phyloP scores from a whole-genome alignment of 1,140 invertebrate species.

The Hesperophylax magnus region DNA sequence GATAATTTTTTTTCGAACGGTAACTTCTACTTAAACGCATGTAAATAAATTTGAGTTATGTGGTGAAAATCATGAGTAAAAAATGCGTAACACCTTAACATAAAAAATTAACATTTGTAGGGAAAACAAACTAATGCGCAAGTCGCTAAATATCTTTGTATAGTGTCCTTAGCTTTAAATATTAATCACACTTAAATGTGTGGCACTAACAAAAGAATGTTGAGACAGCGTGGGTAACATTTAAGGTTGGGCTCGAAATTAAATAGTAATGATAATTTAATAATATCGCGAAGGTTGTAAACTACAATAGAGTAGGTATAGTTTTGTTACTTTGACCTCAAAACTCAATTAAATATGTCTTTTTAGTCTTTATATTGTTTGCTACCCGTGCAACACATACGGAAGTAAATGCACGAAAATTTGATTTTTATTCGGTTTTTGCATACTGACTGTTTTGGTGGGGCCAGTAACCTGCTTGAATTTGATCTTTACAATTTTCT shows the following conservation, averaged over 20 bases:
- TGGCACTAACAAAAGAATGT: slow-evolving; percentile 15
- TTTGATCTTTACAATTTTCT: no score
- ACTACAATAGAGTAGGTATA: slow-evolving; percentile 13
- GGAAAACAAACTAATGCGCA: not conserved
- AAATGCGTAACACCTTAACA: no score
- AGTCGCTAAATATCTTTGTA: not conserved
- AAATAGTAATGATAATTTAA: slow-evolving; percentile 35
- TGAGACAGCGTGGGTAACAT: slow-evolving; percentile 30
- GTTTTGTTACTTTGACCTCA: slow-evolving; percentile 19
- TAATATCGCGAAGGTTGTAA: slow-evolving; percentile 14
- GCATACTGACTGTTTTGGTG: no score
- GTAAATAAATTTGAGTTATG: no score
- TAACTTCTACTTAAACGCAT: no score
- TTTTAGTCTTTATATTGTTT: not conserved
- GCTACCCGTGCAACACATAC: not conserved
- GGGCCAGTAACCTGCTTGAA: no score
- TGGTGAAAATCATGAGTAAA: no score
- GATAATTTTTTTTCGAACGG: no score
- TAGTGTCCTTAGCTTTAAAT: slow-evolving; percentile 11
- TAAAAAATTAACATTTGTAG: not conserved
- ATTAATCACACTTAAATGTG: slow-evolving; percentile 40
- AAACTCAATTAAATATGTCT: slow-evolving; percentile 23
- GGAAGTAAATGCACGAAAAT: not conserved
- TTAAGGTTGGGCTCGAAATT: slow-evolving; percentile 27
- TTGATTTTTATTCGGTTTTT: not conserved